phyloP scores from a whole-genome alignment of 1,140 invertebrate genomes.

The Aphelenchoides fujianensis region DNA sequence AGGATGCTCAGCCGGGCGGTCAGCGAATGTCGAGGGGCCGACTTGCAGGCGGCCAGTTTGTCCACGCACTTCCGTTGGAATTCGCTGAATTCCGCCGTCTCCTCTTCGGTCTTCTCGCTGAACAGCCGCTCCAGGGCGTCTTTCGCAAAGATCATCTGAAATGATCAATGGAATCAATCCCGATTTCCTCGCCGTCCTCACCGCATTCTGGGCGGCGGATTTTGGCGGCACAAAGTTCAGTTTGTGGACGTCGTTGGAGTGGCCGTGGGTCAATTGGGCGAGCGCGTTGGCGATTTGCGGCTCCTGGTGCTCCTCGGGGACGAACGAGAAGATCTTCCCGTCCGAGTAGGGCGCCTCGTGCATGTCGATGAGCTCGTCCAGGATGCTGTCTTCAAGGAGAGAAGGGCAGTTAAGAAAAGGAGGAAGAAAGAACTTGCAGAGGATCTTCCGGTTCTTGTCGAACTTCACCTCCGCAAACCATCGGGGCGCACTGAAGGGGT shows the following conservation, averaged over 20 bases:
- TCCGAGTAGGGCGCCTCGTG: slow-evolving; percentile 23
- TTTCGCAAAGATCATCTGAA: neutral
- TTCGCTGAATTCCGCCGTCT: neutral
- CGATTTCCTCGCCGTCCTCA: neutral
- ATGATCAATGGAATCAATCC: neutral
- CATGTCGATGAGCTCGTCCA: slow-evolving; percentile 25
- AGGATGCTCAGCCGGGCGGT: slow-evolving; percentile 24
- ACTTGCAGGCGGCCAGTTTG: slow-evolving; percentile 21
- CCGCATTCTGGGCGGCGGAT: slow-evolving; percentile 1
- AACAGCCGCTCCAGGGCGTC: neutral
- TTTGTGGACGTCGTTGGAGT: neutral
- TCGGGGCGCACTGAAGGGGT: slow-evolving; percentile 30
- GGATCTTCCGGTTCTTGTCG: slow-evolving; percentile 31
- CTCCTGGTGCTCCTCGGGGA: neutral
- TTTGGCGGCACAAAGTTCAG: neutral
- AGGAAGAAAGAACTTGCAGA: slow-evolving; percentile 45
- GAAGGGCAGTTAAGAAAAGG: neutral
- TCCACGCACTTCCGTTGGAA: slow-evolving; percentile 16
- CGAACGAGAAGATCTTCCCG: neutral
- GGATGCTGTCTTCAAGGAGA: slow-evolving; percentile 7
- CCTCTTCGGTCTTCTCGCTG: slow-evolving; percentile 13
- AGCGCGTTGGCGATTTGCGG: neutral
- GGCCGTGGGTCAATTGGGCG: neutral
- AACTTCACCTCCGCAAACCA: slow-evolving; percentile 40
- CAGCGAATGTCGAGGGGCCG: slow-evolving; percentile 34